Evolutionary conservation across 2,797 vertebrate genomes (phyloP).

Genomic region (Phyllotis vaccarum): DNA sequence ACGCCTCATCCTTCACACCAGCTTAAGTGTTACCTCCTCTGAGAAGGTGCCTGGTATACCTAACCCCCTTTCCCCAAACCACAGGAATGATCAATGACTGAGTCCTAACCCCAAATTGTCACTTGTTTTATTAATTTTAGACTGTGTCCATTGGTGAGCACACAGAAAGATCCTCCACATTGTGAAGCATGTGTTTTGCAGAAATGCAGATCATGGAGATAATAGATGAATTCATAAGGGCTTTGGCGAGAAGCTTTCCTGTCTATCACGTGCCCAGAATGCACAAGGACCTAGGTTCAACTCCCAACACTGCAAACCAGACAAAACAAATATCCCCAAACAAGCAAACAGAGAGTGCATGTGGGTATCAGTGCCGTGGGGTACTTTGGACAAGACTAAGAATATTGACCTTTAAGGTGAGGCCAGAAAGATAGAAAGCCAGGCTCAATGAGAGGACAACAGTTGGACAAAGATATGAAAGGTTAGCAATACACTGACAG

Average conservation of each 20-base stretch:
- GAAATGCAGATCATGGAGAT: accelerated
- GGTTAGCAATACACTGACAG: accelerated
- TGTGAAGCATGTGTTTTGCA: no score
- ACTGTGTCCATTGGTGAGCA: background rate
- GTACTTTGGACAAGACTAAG: background rate
- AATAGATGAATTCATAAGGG: accelerated
- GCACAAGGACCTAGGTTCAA: background rate
- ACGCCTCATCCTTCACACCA: background rate
- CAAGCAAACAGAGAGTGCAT: background rate
- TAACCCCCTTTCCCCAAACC: background rate
- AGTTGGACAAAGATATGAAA: background rate
- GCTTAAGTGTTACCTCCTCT: background rate
- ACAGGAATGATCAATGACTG: accelerated
- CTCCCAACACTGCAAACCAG: background rate
- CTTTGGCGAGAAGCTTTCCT: background rate
- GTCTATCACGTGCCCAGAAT: background rate
- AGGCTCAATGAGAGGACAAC: background rate
- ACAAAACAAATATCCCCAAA: background rate
- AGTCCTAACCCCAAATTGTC: background rate
- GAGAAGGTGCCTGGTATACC: background rate
- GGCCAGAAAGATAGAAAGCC: background rate
- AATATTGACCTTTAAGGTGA: background rate
- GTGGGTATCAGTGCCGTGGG: background rate
- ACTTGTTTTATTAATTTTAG: background rate
- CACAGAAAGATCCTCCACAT: background rate